phyloP scores from a whole-genome alignment of 2,113 vertebrate genomes.

The Psammodynastes pulverulentus region DNA sequence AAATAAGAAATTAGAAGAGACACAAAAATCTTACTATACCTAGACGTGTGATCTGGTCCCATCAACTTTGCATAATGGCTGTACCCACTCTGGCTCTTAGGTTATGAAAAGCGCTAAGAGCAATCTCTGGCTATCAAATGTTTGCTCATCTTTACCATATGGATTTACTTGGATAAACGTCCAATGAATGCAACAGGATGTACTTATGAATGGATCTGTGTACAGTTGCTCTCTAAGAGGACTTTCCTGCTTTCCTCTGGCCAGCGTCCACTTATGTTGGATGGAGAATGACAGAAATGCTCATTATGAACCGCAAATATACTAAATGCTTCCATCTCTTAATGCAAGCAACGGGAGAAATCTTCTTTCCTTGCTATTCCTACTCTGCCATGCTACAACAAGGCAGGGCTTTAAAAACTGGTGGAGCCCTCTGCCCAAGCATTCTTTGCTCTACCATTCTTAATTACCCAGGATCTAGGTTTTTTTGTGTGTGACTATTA shows the following conservation, averaged over 20 bases:
- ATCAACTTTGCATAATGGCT: background rate
- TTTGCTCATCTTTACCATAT: background rate
- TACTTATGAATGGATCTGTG: background rate
- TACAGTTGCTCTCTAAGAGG: background rate
- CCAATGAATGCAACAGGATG: background rate
- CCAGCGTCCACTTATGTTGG: background rate
- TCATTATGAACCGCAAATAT: background rate
- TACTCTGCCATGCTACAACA: background rate
- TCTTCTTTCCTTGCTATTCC: background rate
- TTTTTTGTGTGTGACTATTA: background rate
- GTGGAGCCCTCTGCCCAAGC: background rate
- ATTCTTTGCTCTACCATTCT: background rate
- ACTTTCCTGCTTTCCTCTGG: background rate
- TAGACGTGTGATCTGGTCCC: background rate
- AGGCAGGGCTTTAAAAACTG: background rate
- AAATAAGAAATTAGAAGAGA: background rate
- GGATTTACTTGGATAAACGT: background rate
- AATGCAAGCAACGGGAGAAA: background rate
- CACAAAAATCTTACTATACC: background rate
- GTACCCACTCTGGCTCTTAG: background rate
- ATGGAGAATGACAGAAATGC: background rate
- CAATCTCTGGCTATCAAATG: background rate
- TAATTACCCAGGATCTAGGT: background rate
- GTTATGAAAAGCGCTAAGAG: background rate
- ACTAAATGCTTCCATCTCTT: background rate